Percentiles rank a stretch among this genome's conserved stretches.
These are phyloP conservation scores for Varanus komodoensis DNA, from an alignment of 2,113 vertebrate genomes.

Conservation along the genomic window DNA sequence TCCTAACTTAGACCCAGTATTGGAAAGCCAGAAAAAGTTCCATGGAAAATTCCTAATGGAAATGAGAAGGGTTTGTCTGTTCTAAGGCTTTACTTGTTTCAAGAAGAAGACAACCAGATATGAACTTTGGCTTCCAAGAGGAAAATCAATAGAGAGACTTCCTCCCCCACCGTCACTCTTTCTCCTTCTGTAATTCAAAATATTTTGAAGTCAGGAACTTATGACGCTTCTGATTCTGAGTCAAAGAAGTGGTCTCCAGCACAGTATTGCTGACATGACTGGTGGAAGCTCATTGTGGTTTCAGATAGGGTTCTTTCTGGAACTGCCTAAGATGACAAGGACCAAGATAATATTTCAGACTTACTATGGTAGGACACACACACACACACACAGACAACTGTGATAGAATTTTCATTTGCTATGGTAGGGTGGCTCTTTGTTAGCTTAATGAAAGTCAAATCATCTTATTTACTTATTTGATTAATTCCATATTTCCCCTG, in stretches of 20 bases:
- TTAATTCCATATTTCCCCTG: background rate
- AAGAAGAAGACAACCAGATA: background rate
- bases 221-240: no score
- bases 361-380: background rate
- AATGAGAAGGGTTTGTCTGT: background rate
- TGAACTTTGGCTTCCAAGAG: background rate
- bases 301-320: no score
- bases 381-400: no score
- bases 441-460: slow-evolving; percentile 2
- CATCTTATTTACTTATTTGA: background rate
- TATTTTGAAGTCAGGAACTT: no score
- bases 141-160: background rate
- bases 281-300: no score
- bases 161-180: background rate
- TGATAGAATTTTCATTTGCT: background rate
- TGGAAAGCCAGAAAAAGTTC: background rate
- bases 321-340: background rate
- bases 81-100: background rate
- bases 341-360: background rate
- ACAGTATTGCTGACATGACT: no score
- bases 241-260: no score
- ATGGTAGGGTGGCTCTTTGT: background rate
- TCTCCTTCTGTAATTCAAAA: background rate
- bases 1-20: background rate
- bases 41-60: background rate